Evolutionary conservation across 1,140 invertebrate species (phyloP).

Genomic region (Drosophila teissieri): DNA sequence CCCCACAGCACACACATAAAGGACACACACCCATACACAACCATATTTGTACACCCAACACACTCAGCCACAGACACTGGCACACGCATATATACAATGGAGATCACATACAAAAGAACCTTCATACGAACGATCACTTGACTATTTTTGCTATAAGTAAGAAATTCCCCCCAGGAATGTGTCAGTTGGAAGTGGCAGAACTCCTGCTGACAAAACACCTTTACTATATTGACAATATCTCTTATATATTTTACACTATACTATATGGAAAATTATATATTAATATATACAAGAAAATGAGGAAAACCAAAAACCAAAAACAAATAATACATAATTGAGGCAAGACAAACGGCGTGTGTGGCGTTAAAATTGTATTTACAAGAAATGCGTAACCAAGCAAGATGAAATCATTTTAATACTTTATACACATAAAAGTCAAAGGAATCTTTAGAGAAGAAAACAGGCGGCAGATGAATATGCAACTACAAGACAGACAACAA

Average conservation of each 20-base stretch:
- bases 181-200: slow-evolving; percentile 74
- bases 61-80: slow-evolving; percentile 16
- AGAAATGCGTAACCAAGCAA: slow-evolving; percentile 63
- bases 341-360: slow-evolving; percentile 35
- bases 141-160: slow-evolving; percentile 83
- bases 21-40: slow-evolving; percentile 18
- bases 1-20: slow-evolving; percentile 43
- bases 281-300: slow-evolving; percentile 80
- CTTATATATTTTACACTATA: slow-evolving; percentile 84
- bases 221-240: slow-evolving; percentile 84
- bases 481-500: slow-evolving; percentile 54
- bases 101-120: slow-evolving; percentile 62
- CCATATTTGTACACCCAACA: slow-evolving; percentile 16
- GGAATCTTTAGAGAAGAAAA: slow-evolving; percentile 52
- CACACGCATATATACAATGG: slow-evolving; percentile 48
- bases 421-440: slow-evolving; percentile 80
- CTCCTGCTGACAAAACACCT: slow-evolving; percentile 83
- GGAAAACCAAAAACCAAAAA: slow-evolving; percentile 43
- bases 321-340: slow-evolving; percentile 49
- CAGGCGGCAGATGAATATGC: slow-evolving; percentile 43
- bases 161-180: slow-evolving; percentile 81
- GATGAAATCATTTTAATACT: slow-evolving; percentile 83
- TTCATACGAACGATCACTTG: slow-evolving; percentile 81
- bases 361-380: slow-evolving; percentile 79
- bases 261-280: slow-evolving; percentile 80